Evolutionary conservation across 2,888 invertebrate species (phyloP).

Genomic region (Leptothorax acervorum): DNA sequence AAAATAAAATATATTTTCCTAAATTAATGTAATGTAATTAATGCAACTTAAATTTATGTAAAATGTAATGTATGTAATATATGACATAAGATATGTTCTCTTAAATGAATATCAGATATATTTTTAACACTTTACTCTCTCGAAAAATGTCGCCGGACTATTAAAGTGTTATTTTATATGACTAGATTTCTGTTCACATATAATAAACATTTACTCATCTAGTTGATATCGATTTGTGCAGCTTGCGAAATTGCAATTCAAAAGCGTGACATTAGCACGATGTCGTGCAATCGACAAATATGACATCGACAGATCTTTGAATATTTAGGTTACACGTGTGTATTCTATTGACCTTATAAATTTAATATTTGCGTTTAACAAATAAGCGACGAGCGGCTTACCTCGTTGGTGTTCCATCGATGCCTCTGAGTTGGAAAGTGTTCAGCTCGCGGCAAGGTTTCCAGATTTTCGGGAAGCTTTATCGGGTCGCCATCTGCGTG

Average conservation of each 20-base stretch:
- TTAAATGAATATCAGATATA: not conserved
- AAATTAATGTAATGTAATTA: not conserved
- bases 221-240: conserved; percentile 14
- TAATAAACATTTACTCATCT: not conserved
- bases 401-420: conserved; percentile 99
- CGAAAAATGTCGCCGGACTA: too few relatives aligned
- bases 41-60: not conserved
- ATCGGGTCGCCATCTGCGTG: conserved; percentile 94
- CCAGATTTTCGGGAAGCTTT: conserved; percentile 97
- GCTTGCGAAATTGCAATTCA: conserved; percentile 11
- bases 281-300: conserved; percentile 32
- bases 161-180: not conserved
- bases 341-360: conserved; percentile 50
- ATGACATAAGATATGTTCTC: not conserved
- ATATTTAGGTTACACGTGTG: conserved; percentile 42
- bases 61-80: not conserved
- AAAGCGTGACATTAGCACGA: conserved; percentile 22
- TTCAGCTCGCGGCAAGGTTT: conserved; percentile 96
- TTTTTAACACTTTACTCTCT: not conserved
- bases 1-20: not conserved
- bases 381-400: conserved; percentile 85
- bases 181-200: not conserved
- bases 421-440: conserved; percentile 98
- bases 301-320: conserved; percentile 20
- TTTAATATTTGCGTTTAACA: conserved; percentile 47